These are phyloP conservation scores for Mercenaria mercenaria DNA, from an alignment of 1,140 invertebrate genomes.

Conservation along the genomic window DNA sequence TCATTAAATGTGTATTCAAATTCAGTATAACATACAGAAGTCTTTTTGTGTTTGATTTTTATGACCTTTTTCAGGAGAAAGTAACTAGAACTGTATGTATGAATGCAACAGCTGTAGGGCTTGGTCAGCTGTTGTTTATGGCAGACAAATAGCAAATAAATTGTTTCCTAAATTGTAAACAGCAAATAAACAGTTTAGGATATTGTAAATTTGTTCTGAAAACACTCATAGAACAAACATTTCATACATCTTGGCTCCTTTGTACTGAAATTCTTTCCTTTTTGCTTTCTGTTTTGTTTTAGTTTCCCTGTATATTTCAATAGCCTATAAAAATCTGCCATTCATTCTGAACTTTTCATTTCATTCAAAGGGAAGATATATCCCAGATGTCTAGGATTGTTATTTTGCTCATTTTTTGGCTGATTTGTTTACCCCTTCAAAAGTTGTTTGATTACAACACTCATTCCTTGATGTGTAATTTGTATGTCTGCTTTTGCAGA, in stretches of 20 bases:
- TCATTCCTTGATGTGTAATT: too few relatives aligned
- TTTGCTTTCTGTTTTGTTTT: not conserved
- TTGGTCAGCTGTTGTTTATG: not conserved
- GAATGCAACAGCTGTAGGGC: not conserved
- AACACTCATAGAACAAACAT: not conserved
- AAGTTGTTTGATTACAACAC: not conserved
- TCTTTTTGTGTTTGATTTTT: too few relatives aligned
- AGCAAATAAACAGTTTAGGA: not conserved
- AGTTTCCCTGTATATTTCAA: not conserved
- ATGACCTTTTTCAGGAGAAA: too few relatives aligned
- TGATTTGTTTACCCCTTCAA: not conserved
- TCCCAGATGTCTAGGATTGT: not conserved
- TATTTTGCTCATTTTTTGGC: not conserved
- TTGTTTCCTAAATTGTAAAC: too few relatives aligned
- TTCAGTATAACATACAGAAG: too few relatives aligned
- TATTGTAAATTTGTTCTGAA: not conserved
- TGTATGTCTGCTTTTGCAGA: too few relatives aligned
- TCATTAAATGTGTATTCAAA: too few relatives aligned
- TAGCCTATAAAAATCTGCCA: not conserved
- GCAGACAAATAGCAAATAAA: not conserved
- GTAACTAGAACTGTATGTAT: not conserved
- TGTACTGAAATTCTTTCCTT: not conserved
- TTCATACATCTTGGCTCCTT: not conserved
- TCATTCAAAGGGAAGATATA: not conserved
- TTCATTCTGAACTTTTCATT: not conserved